Conservation (phyloP, 2,113 vertebrate species). For the Myrmophylax atrothorax region DNA sequence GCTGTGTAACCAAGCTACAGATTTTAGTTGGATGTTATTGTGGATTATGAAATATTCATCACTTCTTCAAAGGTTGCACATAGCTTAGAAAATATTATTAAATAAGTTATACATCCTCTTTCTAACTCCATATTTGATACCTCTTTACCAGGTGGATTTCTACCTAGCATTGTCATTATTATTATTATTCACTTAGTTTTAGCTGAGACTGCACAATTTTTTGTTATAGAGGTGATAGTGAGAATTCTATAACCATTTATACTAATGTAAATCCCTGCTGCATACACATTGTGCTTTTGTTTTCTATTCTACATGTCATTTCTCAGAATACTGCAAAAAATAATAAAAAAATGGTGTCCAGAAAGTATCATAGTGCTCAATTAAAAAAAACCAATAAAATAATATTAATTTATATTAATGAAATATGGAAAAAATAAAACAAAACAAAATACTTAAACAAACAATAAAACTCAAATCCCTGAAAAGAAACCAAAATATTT, state of each 20-base stretch:
- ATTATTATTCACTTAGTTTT: neutral
- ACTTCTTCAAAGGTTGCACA: slow-evolving; percentile 6
- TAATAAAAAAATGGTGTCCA: neutral
- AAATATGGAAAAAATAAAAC: fast-evolving
- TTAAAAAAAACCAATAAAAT: neutral
- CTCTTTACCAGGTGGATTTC: neutral
- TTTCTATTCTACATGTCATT: neutral
- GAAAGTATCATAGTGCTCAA: neutral
- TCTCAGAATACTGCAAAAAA: neutral
- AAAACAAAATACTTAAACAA: neutral
- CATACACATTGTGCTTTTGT: neutral
- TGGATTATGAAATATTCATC: slow-evolving; percentile 45
- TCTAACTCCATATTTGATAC: neutral
- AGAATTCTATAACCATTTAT: neutral
- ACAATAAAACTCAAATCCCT: neutral
- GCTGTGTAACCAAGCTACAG: neutral
- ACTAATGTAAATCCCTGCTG: neutral
- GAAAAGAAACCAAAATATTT: neutral
- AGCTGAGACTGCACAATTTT: neutral
- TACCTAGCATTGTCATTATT: neutral
- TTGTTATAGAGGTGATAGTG: neutral
- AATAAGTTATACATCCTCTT: slow-evolving; percentile 15
- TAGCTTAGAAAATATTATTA: slow-evolving; percentile 17
- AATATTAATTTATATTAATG: neutral
- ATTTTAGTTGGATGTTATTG: neutral